Evolutionary conservation across 2,888 invertebrate species (phyloP).

Genomic region (Xylota sylvarum): DNA sequence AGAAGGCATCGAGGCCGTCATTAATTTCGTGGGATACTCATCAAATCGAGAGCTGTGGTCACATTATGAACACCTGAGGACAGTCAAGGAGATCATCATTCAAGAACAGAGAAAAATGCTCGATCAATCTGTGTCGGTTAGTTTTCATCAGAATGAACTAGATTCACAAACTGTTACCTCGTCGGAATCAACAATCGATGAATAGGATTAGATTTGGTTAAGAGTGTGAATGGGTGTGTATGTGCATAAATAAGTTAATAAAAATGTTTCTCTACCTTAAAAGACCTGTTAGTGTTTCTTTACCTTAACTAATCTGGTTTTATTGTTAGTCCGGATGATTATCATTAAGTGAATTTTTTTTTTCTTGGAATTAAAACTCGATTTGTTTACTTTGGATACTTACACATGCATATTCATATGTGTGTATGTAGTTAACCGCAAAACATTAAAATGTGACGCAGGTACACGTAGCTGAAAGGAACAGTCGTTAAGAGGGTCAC

Average conservation of each 20-base stretch:
- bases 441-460: no score
- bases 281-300: neutral
- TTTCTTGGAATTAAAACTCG: neutral
- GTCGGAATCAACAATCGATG: constrained; percentile 1
- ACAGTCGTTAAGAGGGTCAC: no score
- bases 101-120: constrained; percentile 34
- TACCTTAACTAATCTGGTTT: neutral
- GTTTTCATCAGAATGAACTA: constrained; percentile 1
- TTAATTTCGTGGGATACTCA: constrained; percentile 49
- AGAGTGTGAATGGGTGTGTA: neutral
- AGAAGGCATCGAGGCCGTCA: constrained; percentile 53
- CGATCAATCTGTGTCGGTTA: neutral
- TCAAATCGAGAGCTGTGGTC: constrained; percentile 46
- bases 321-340: constrained; percentile 11
- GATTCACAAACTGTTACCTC: neutral
- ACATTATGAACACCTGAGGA: constrained; percentile 41
- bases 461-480: no score
- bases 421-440: no score
- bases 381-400: no score
- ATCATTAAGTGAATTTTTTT: neutral
- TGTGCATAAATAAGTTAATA: neutral
- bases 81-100: constrained; percentile 37
- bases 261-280: neutral
- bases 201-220: neutral
- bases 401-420: no score